Evolutionary conservation across 2,888 invertebrate species (phyloP), one percentile per base, ranked within the genome.

Genomic region (Hedya salicella): DNA sequence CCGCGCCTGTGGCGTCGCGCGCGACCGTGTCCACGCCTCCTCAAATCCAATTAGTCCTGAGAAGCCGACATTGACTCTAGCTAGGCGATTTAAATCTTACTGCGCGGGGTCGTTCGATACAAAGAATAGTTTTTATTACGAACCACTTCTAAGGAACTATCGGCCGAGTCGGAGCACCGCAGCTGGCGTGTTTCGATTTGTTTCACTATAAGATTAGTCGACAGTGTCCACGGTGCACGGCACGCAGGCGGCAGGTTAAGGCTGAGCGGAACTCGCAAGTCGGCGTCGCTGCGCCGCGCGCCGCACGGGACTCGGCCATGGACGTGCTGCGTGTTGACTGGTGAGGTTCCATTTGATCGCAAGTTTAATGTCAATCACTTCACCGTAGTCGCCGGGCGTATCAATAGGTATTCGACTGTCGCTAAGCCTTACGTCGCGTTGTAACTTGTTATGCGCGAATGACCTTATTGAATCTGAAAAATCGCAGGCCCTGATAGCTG

Each of bases 11-110:
- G n/a, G n/a, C n/a, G n/a, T n/a, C n/a, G n/a, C n/a, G n/a, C n/a
- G n/a, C n/a, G n/a, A n/a, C n/a, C 25, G 25, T 25, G 25, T 25
- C 25, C 4, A 5, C 25, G 21, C 19, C 6, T 3, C 42, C 11
- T 14, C 13, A 14, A 63, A 63, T 63, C 56, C 49, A 49, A 57
- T 63, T 63, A 56, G 39, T 6, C 11, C 56, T 39, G 32, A 57
- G 53, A 63, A 63, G 63, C 63, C 49, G 53, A 14, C 44, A 53
- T 62, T 62, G 44, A 49, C 56, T 63, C 40, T 21, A 60, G 39
- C 40, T 21, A 60, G 39, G 30, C 39, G 25, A 54, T 25, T 40
- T 48, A 44, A 48, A 39, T 48, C 39, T 48, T 54, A 21, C 44
- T 17, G 16, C 21, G 19, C 25, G 25, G 25, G 25, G 36, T 36